Evolutionary conservation across 2,797 vertebrate genomes (phyloP), one percentile per base, ranked within the genome.

Genomic region (Mus spretus): DNA sequence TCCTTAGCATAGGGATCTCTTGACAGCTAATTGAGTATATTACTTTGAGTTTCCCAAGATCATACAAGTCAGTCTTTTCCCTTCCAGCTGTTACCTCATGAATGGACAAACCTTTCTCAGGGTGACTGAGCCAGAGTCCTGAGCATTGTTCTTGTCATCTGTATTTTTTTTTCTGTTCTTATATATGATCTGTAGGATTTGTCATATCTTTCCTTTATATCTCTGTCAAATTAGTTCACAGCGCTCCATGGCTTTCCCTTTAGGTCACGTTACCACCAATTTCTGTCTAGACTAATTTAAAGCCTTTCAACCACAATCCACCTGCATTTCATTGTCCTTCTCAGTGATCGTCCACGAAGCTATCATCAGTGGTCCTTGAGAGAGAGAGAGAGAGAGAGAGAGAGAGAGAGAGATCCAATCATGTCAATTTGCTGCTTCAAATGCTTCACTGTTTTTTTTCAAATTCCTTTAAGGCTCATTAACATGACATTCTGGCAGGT

Each of bases 361-460:
- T 82, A 63, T 47, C 37, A 83, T 70, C 10, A 20, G 17, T 79
- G 55, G n/a, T 70, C 57, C 88, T 92, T 57, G 65, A 91, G 81
- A 11, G 79, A 0, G 55, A 79, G 9, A 50, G 24, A 77, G 6
- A 78, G 12, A 78, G 1, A 78, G 65, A 34, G 1, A 67, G 63
- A 14, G 1, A 63, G 59, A 59, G 2, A 59, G 59, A 61, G 3
- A 61, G 59, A 61, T 61, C 26, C 24, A 80, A 14, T 47, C 77
- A 82, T 70, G 53, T 53, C 93, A 90, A 15, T 22, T 86, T 93
- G 24, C 83, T 81, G 11, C 44, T 95, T 91, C 82, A 95, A 96
- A 91, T 77, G 17, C 28, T 93, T 96, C 28, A 7, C 1, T 82
- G 40, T 47, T 47, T 47, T 7, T 90, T 95, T 94, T 78, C 34